Evolutionary conservation across 2,888 invertebrate species (phyloP).

Genomic region (Vandiemenella viatica): DNA sequence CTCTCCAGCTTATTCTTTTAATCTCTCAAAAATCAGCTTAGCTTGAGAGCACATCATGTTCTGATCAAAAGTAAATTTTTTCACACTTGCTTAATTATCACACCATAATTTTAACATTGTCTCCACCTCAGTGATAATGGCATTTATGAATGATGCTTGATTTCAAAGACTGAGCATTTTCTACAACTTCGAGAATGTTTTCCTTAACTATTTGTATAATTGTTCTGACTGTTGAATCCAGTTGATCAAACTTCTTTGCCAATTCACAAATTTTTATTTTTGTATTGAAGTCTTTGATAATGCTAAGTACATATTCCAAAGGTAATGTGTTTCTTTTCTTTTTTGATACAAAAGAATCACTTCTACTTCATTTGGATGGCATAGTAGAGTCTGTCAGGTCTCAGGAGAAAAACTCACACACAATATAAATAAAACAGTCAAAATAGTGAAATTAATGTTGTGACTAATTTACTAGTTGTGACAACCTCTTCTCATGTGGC

Average conservation of each 20-base stretch:
- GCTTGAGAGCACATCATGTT: neutral
- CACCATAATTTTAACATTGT: too few species aligned
- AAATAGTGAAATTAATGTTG: too few species aligned
- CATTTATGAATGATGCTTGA: neutral
- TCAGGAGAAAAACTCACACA: neutral
- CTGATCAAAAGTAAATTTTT: neutral
- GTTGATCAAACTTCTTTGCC: neutral
- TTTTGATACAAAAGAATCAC: neutral
- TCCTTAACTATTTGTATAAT: too few species aligned
- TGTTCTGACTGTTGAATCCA: neutral
- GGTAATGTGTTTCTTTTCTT: neutral
- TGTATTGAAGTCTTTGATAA: neutral
- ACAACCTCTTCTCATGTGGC: too few species aligned
- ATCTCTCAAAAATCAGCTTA: neutral
- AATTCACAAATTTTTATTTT: conserved; percentile 1
- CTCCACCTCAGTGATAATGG: neutral
- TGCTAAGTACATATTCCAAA: neutral
- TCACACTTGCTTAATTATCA: neutral
- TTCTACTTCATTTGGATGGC: neutral
- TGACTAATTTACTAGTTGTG: too few species aligned
- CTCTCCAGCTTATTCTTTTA: neutral
- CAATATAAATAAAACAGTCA: neutral
- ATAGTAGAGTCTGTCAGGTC: neutral
- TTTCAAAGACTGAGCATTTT: neutral
- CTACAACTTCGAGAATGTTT: neutral